Conservation (phyloP, 2,888 invertebrate species). For the Tenthredo mesomela region DNA sequence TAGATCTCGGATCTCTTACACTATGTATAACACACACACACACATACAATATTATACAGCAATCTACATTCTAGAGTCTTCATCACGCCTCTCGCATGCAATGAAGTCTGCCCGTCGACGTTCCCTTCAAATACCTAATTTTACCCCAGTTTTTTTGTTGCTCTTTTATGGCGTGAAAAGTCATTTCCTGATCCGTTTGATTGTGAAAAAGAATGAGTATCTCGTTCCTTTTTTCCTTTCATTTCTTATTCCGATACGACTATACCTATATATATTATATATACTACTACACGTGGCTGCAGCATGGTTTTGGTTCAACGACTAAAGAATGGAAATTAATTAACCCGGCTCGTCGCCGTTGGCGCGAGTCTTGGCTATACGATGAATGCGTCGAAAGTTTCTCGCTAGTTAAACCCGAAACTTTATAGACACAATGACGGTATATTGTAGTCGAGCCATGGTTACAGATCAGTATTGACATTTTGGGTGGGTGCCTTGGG, state of each 20-base stretch:
- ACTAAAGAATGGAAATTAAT: conserved; percentile 36
- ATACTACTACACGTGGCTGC: not conserved
- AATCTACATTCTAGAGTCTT: conserved; percentile 49
- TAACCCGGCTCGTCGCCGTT: not conserved
- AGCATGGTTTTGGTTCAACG: not conserved
- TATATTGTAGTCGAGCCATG: conserved; percentile 17
- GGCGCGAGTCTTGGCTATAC: not conserved
- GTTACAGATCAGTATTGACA: conserved; percentile 31
- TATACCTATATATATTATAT: no score
- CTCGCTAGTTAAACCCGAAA: conserved; percentile 8
- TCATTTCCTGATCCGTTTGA: conserved; percentile 35
- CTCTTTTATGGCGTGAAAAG: conserved; percentile 22
- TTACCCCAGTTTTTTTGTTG: conserved; percentile 22
- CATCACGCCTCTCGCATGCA: conserved; percentile 45
- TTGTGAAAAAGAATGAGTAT: not conserved
- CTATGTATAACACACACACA: not conserved
- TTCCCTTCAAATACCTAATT: conserved; percentile 23
- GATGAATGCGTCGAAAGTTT: conserved; percentile 17
- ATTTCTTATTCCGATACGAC: not conserved
- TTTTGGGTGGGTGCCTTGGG: not conserved
- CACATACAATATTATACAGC: not conserved
- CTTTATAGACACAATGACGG: conserved; percentile 26
- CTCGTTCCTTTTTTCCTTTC: not conserved
- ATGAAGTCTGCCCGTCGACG: conserved; percentile 36
- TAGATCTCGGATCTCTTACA: conserved; percentile 43